Evolutionary conservation across 1,140 invertebrate species (phyloP).

Genomic region (Riptortus pedestris): DNA sequence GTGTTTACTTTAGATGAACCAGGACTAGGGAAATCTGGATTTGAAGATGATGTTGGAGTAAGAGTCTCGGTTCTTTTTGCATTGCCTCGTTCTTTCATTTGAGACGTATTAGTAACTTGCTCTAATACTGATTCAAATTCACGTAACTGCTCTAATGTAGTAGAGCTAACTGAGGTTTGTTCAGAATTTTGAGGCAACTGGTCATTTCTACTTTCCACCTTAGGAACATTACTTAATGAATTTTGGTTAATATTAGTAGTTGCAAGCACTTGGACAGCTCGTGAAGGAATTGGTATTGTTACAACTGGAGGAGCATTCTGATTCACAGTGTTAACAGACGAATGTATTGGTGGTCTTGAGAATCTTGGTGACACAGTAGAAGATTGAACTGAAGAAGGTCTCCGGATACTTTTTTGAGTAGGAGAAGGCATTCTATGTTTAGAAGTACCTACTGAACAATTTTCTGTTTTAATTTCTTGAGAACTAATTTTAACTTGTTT

Average conservation of each 20-base stretch:
- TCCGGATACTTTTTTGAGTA: constrained; percentile 23
- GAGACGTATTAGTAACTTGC: constrained; percentile 44
- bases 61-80: constrained; percentile 34
- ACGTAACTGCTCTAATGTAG: constrained; percentile 60
- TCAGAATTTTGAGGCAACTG: constrained; percentile 37
- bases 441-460: background rate
- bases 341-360: constrained; percentile 45
- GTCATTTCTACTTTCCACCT: constrained; percentile 37
- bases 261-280: constrained; percentile 38
- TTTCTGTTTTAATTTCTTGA: constrained; percentile 12
- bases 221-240: constrained; percentile 38
- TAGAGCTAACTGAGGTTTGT: constrained; percentile 43
- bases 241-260: constrained; percentile 38
- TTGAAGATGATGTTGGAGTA: constrained; percentile 20
- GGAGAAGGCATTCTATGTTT: constrained; percentile 21
- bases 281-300: constrained; percentile 24
- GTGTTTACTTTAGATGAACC: constrained; percentile 23
- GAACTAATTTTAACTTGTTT: constrained; percentile 18
- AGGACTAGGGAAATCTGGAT: constrained; percentile 18
- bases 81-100: constrained; percentile 54
- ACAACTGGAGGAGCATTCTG: constrained; percentile 36
- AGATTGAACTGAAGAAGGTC: constrained; percentile 15
- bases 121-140: constrained; percentile 75
- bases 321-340: constrained; percentile 31
- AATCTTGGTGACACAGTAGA: constrained; percentile 35